These are phyloP conservation scores for Branchinecta sandiegonensis DNA, from an alignment of 2,888 invertebrate species.

Conservation along the genomic window DNA sequence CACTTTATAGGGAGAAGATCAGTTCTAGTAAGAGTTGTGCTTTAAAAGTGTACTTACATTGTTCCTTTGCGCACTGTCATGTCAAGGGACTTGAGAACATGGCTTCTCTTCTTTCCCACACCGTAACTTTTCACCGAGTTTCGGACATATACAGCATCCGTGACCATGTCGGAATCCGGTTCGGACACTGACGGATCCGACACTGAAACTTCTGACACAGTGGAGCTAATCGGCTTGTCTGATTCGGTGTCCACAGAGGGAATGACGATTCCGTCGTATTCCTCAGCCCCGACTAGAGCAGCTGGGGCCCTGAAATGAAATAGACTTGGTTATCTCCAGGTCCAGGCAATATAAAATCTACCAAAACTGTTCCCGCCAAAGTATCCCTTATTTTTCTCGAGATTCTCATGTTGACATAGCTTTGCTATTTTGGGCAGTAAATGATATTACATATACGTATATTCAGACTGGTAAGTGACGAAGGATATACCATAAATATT, in stretches of 20 bases:
- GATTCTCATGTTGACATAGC: too few relatives aligned
- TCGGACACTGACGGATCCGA: constrained; percentile 6
- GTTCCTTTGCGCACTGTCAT: constrained; percentile 89
- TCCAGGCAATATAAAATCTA: too few relatives aligned
- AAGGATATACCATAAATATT: too few relatives aligned
- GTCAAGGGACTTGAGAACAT: constrained; percentile 71
- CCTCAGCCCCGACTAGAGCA: not conserved
- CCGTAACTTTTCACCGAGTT: constrained; percentile 82
- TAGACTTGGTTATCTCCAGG: too few relatives aligned
- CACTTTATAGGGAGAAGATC: too few relatives aligned
- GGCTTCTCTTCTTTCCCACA: constrained; percentile 67
- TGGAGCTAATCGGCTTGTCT: not conserved
- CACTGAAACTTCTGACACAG: constrained; percentile 12
- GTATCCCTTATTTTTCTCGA: too few relatives aligned
- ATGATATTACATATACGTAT: too few relatives aligned
- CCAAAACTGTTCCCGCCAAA: too few relatives aligned
- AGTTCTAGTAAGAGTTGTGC: too few relatives aligned
- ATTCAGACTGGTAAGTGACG: too few relatives aligned
- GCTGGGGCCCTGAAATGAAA: not conserved
- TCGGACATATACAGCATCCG: constrained; percentile 63
- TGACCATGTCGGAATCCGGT: constrained; percentile 18
- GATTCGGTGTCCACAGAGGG: not conserved
- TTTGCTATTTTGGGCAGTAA: too few relatives aligned
- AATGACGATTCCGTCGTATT: constrained; percentile 11
- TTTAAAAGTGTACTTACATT: constrained; percentile 66